Conservation (phyloP, 2,888 invertebrate species). For the Branchellion lobata region DNA sequence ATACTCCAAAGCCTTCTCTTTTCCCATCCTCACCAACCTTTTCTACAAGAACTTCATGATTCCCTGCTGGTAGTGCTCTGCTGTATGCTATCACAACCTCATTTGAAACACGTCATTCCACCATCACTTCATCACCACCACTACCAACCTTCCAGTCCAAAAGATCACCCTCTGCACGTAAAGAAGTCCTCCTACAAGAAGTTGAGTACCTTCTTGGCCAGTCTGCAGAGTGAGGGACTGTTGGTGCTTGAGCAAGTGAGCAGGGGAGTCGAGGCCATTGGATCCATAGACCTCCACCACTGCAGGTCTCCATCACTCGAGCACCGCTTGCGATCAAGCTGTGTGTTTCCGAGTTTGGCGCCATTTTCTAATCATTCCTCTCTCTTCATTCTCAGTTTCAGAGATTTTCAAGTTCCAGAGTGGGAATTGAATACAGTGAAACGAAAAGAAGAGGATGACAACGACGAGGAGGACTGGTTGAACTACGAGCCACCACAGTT, state of each 20-base stretch:
- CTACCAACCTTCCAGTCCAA: constrained; percentile 68
- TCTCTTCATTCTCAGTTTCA: background rate
- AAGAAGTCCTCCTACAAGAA: constrained; percentile 88
- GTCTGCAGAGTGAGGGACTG: constrained; percentile 71
- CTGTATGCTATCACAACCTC: constrained; percentile 35
- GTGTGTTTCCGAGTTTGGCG: background rate
- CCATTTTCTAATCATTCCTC: too few species aligned
- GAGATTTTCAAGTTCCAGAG: background rate
- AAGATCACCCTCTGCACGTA: constrained; percentile 73
- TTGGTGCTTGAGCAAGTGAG: constrained; percentile 64
- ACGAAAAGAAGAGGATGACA: background rate
- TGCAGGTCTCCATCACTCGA: constrained; percentile 52
- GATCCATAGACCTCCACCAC: constrained; percentile 66
- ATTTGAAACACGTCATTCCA: background rate
- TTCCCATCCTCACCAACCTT: constrained; percentile 79
- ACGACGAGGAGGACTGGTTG: background rate
- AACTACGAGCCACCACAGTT: background rate
- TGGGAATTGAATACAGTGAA: background rate
- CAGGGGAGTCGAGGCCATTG: constrained; percentile 80
- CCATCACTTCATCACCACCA: too few species aligned
- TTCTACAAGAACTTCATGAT: constrained; percentile 75
- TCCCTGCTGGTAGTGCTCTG: constrained; percentile 59
- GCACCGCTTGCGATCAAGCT: background rate
- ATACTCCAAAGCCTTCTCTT: constrained; percentile 70
- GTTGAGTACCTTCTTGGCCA: constrained; percentile 78